Conservation (phyloP, 1,140 invertebrate genomes). For the Bilobella aurantiaca region DNA sequence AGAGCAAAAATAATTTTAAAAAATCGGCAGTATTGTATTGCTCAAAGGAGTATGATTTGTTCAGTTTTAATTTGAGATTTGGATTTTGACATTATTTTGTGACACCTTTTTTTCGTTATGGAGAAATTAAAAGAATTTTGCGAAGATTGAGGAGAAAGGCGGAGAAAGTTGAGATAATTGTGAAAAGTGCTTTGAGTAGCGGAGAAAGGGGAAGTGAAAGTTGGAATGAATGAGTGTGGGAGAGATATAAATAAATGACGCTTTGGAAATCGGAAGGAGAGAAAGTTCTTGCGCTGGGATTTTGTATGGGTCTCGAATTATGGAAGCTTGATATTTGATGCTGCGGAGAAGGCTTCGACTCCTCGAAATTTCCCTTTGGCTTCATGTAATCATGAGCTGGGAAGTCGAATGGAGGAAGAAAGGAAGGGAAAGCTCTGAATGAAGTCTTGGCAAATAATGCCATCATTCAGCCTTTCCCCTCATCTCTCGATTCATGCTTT, state of each 20-base stretch:
- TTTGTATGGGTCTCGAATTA: background rate
- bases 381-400: background rate
- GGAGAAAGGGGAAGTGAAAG: background rate
- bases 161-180: no score
- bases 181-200: no score
- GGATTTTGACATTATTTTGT: background rate
- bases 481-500: slow-evolving; percentile 37
- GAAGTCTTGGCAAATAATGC: slow-evolving; percentile 6
- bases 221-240: background rate
- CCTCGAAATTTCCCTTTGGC: background rate
- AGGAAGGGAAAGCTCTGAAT: background rate
- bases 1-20: no score
- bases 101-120: background rate
- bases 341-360: no score
- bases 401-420: background rate
- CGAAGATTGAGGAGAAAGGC: no score
- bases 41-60: no score
- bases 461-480: background rate
- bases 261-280: background rate
- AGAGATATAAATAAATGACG: slow-evolving; percentile 6
- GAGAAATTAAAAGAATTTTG: no score
- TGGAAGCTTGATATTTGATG: no score
- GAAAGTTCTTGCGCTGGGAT: background rate
- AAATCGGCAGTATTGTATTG: no score
- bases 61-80: no score